phyloP scores from a whole-genome alignment of 2,113 vertebrate species.

The Chionomys nivalis region DNA sequence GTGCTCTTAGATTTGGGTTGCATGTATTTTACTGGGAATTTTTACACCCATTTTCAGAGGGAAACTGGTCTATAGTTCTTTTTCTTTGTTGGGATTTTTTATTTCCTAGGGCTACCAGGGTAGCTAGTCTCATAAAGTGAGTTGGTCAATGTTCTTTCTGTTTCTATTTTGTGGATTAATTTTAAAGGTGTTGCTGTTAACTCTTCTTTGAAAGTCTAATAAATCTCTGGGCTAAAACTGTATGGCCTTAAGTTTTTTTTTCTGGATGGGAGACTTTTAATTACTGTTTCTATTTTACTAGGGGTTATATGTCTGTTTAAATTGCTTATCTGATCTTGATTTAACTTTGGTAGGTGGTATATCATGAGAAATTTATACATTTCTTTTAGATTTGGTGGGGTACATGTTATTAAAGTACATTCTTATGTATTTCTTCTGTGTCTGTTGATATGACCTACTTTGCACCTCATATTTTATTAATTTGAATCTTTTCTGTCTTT shows the following conservation, averaged over 20 bases:
- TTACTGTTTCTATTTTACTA: not conserved
- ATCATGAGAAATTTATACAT: not conserved
- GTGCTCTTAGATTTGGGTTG: not conserved
- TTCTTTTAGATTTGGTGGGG: not conserved
- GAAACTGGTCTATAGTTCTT: not conserved
- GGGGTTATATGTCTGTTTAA: not conserved
- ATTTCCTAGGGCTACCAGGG: not conserved
- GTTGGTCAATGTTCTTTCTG: not conserved
- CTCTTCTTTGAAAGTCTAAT: not conserved
- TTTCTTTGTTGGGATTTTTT: not conserved
- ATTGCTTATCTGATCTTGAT: not conserved
- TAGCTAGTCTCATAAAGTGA: not conserved
- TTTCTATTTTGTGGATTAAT: not conserved
- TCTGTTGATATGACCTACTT: not conserved
- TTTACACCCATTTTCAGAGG: not conserved
- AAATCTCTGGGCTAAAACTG: not conserved
- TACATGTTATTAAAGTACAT: not conserved
- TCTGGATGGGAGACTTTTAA: not conserved
- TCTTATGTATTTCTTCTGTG: not conserved
- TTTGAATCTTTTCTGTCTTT: not conserved
- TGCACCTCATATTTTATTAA: not conserved
- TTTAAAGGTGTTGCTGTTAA: not conserved
- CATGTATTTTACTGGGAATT: not conserved
- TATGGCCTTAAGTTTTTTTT: not conserved
- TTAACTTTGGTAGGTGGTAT: not conserved